Conservation (phyloP, 2,113 vertebrate species). For the Urocolius indicus region DNA sequence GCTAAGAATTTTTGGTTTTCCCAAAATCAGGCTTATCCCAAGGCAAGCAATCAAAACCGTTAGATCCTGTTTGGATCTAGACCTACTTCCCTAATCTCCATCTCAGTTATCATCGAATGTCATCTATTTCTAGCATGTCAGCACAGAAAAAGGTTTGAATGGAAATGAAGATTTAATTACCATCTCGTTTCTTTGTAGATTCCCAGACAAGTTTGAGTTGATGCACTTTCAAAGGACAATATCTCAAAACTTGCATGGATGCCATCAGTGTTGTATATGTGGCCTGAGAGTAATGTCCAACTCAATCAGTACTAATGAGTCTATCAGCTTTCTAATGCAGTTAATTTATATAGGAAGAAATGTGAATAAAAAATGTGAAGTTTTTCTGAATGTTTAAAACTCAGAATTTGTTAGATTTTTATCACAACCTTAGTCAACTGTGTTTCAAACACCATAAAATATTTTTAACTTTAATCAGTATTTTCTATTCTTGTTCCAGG, state of each 20-base stretch:
- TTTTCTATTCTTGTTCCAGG: conserved; percentile 82
- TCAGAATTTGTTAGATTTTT: not conserved
- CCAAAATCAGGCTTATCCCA: not conserved
- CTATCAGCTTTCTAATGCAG: conserved; percentile 24
- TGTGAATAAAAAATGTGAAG: not conserved
- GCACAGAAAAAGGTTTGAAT: not conserved
- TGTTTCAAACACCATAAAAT: not conserved
- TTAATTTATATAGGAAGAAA: conserved; percentile 23
- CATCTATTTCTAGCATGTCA: conserved; percentile 22
- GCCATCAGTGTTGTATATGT: not conserved
- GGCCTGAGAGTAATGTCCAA: not conserved
- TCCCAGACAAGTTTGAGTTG: not conserved
- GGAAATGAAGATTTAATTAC: not conserved
- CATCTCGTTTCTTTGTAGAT: conserved; percentile 8
- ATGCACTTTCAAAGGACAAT: not conserved
- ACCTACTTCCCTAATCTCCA: not conserved
- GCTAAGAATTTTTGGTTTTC: no score
- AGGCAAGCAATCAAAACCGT: not conserved
- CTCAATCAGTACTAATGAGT: not conserved
- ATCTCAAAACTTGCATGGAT: not conserved
- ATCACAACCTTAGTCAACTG: not conserved
- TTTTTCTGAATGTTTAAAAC: not conserved
- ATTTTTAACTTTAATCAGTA: conserved; percentile 52
- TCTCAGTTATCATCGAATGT: not conserved
- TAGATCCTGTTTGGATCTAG: not conserved